Percentiles rank a stretch among this genome's conserved stretches.
Evolutionary conservation across 2,888 invertebrate species (phyloP).

Genomic region (Spicauda simplicius): DNA sequence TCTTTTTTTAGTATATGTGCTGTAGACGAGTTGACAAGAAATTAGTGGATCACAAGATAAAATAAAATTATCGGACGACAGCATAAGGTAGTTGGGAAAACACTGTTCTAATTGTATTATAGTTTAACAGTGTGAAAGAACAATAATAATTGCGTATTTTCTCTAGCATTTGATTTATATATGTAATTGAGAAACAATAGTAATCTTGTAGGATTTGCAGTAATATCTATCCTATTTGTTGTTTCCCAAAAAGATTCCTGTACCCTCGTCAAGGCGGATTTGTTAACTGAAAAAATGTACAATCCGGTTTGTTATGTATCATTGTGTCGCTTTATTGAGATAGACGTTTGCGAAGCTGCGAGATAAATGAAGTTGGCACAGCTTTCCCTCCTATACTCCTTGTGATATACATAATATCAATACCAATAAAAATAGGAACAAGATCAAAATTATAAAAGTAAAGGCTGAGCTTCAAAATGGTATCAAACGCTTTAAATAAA

Average conservation of each 20-base stretch:
- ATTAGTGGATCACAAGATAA: too few species aligned
- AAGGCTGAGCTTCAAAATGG: too few species aligned
- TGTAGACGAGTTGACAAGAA: too few species aligned
- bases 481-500: too few species aligned
- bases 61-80: too few species aligned
- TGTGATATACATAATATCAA: not conserved
- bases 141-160: too few species aligned
- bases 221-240: conserved; percentile 74
- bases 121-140: too few species aligned
- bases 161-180: conserved; percentile 22
- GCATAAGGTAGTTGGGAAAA: too few species aligned
- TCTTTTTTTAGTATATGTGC: too few species aligned
- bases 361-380: not conserved
- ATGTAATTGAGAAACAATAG: conserved; percentile 37
- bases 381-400: not conserved
- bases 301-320: conserved; percentile 77
- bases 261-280: conserved; percentile 82
- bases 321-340: conserved; percentile 76
- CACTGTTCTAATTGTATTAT: too few species aligned
- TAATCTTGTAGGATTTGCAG: conserved; percentile 73
- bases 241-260: conserved; percentile 64
- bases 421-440: not conserved
- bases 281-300: conserved; percentile 79
- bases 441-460: too few species aligned
- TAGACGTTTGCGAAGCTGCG: conserved; percentile 50